Evolutionary conservation across 92 coral and sea anemone genomes (phyloP).

Genomic region (Anthopleura xanthogrammica): DNA sequence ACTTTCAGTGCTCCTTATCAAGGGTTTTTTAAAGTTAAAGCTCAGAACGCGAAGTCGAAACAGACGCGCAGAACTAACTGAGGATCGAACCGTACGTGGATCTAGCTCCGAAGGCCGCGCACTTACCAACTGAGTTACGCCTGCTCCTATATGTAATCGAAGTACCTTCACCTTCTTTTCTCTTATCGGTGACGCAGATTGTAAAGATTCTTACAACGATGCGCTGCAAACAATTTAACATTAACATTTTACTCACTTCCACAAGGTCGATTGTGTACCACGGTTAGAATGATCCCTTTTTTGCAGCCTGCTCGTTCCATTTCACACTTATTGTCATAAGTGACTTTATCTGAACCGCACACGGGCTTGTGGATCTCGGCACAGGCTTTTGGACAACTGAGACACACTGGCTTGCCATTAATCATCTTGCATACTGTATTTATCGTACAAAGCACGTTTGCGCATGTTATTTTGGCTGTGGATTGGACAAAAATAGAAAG

Average conservation of each 20-base stretch:
- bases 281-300: not conserved
- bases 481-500: not conserved
- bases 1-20: too few species aligned
- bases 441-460: slow-evolving; percentile 12
- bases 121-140: too few species aligned
- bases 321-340: slow-evolving; percentile 50
- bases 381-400: slow-evolving; percentile 44
- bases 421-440: slow-evolving; percentile 20
- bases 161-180: too few species aligned
- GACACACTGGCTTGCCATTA: slow-evolving; percentile 43
- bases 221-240: too few species aligned
- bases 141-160: too few species aligned
- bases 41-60: too few species aligned
- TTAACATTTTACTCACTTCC: not conserved
- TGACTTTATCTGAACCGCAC: slow-evolving; percentile 65
- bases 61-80: too few species aligned
- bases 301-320: slow-evolving; percentile 46
- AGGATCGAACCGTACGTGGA: too few species aligned
- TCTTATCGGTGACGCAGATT: too few species aligned
- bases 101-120: too few species aligned
- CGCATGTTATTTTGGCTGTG: slow-evolving; percentile 22
- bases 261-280: not conserved
- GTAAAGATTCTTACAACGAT: not conserved
- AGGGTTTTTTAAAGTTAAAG: too few species aligned
- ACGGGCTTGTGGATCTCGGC: slow-evolving; percentile 42